These are phyloP conservation scores for Phrynocephalus forsythii DNA, from an alignment of 2,797 vertebrate genomes.

Conservation along the genomic window DNA sequence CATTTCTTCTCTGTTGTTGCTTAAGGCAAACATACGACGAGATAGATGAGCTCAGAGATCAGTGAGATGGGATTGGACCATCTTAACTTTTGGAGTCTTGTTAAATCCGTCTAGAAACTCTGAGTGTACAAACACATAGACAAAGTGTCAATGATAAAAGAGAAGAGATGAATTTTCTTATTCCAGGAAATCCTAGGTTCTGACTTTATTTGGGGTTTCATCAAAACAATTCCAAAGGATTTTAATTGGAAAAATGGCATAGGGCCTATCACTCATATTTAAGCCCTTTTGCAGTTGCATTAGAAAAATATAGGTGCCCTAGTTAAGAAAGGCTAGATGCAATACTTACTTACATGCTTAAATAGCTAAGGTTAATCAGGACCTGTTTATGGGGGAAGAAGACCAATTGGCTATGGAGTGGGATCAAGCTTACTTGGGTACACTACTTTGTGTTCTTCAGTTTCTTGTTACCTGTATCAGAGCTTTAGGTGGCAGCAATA, in stretches of 20 bases:
- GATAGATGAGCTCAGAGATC: conserved; percentile 47
- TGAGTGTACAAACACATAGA: neutral
- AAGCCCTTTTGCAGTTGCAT: neutral
- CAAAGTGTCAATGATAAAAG: conserved; percentile 45
- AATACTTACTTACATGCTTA: neutral
- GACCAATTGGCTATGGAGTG: neutral
- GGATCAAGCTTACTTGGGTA: neutral
- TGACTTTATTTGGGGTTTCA: conserved; percentile 27
- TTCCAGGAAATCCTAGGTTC: conserved; percentile 22
- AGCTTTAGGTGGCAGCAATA: neutral
- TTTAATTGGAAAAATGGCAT: neutral
- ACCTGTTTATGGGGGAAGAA: neutral
- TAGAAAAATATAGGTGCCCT: neutral
- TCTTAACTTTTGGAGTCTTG: conserved; percentile 36
- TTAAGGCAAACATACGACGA: conserved; percentile 36
- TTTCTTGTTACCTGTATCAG: neutral
- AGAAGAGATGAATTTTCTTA: conserved; percentile 38
- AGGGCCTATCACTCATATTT: neutral
- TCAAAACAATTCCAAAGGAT: conserved; percentile 18
- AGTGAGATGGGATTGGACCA: conserved; percentile 31
- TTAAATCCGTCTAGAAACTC: conserved; percentile 32
- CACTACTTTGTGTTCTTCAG: no score
- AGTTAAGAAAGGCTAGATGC: neutral
- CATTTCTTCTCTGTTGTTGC: conserved; percentile 26
- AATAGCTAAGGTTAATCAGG: neutral